phyloP scores from a whole-genome alignment of 2,888 invertebrate species.

The Isotomurus palustris region DNA sequence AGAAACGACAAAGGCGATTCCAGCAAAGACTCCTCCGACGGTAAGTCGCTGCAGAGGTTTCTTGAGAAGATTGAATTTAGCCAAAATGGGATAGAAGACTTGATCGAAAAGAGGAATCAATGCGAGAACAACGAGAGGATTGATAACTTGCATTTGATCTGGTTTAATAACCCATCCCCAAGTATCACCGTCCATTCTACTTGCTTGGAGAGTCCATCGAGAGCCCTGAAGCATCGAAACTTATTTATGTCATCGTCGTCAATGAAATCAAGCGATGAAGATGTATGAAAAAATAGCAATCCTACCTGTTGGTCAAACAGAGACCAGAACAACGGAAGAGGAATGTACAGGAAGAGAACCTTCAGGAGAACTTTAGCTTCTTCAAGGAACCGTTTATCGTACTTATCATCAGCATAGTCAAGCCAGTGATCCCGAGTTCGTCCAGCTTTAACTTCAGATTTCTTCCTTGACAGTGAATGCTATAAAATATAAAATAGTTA shows the following conservation, averaged over 20 bases:
- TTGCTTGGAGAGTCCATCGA: conserved; percentile 53
- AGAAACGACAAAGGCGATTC: conserved; percentile 54
- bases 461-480: conserved; percentile 22
- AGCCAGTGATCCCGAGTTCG: conserved; percentile 63
- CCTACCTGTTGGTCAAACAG: conserved; percentile 57
- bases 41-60: conserved; percentile 55
- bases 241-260: not conserved
- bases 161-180: conserved; percentile 50
- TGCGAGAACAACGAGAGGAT: conserved; percentile 51
- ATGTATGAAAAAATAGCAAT: not conserved
- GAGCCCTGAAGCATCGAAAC: conserved; percentile 50
- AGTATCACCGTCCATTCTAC: conserved; percentile 48
- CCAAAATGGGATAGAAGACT: conserved; percentile 51
- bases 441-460: conserved; percentile 48
- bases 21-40: conserved; percentile 54
- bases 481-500: not conserved
- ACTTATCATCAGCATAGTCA: conserved; percentile 64
- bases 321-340: conserved; percentile 77
- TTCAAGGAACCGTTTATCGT: conserved; percentile 59
- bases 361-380: conserved; percentile 67
- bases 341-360: conserved; percentile 65
- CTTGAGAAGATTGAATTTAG: conserved; percentile 40
- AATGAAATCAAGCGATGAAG: not conserved
- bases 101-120: conserved; percentile 53
- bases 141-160: conserved; percentile 55